A percentile compares a stretch with the other conserved stretches of the same genome.
phyloP scores from a whole-genome alignment of 1,140 invertebrate species.

The Solen grandis region DNA sequence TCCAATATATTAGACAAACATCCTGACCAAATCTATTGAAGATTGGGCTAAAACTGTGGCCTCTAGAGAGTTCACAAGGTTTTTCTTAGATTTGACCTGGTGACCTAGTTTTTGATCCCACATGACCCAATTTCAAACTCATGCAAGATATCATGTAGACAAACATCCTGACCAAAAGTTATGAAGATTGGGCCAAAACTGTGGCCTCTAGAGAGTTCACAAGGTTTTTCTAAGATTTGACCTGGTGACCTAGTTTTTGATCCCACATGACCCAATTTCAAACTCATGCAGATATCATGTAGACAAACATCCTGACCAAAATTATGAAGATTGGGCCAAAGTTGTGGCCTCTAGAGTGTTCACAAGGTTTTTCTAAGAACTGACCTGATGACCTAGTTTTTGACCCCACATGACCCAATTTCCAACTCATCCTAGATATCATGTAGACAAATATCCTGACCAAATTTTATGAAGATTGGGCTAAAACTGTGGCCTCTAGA shows the following conservation, averaged over 20 bases:
- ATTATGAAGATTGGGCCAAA: neutral
- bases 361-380: neutral
- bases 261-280: no score
- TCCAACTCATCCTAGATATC: neutral
- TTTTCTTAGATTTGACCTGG: neutral
- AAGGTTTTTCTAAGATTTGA: neutral
- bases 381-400: neutral
- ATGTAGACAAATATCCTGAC: neutral
- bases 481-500: neutral
- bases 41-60: neutral
- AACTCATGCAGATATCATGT: neutral
- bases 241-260: neutral
- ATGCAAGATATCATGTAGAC: neutral
- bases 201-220: neutral
- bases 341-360: neutral
- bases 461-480: neutral
- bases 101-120: neutral
- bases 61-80: neutral
- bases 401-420: neutral
- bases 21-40: neutral
- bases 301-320: neutral
- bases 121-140: neutral
- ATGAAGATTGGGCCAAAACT: neutral
- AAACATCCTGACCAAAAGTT: neutral
- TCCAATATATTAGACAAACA: neutral